Conservation (phyloP, 2,797 vertebrate species). For the Apodemus agrarius region DNA sequence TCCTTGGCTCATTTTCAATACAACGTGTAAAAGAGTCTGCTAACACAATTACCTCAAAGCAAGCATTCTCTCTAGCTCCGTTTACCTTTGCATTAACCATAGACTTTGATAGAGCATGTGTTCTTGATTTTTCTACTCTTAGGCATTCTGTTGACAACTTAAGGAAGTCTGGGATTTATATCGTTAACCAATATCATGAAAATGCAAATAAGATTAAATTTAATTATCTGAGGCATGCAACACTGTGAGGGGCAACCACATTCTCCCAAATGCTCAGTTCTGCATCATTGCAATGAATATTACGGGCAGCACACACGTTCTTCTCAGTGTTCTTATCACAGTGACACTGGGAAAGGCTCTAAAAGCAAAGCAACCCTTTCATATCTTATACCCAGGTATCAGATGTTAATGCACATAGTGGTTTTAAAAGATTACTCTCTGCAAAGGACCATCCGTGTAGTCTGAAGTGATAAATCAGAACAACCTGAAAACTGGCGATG, state of each 20-base stretch:
- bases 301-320: neutral
- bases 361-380: neutral
- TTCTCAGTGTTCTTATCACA: neutral
- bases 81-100: slow-evolving; percentile 38
- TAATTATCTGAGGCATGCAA: neutral
- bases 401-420: neutral
- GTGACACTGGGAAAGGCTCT: neutral
- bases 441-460: neutral
- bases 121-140: slow-evolving; percentile 49
- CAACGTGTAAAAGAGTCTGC: neutral
- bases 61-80: neutral
- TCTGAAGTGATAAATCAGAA: neutral
- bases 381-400: slow-evolving; percentile 3
- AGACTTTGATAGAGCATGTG: neutral
- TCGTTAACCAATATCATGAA: slow-evolving; percentile 28
- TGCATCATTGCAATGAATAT: neutral
- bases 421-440: slow-evolving; percentile 1
- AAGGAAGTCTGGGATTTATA: slow-evolving; percentile 38
- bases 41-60: slow-evolving; percentile 20
- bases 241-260: neutral
- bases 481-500: neutral
- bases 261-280: slow-evolving; percentile 1
- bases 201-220: slow-evolving; percentile 50
- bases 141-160: slow-evolving; percentile 33
- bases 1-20: slow-evolving; percentile 41